These are phyloP conservation scores for Blastomussa wellsi DNA, from an alignment of 92 coral and sea anemone species.

Conservation along the genomic window DNA sequence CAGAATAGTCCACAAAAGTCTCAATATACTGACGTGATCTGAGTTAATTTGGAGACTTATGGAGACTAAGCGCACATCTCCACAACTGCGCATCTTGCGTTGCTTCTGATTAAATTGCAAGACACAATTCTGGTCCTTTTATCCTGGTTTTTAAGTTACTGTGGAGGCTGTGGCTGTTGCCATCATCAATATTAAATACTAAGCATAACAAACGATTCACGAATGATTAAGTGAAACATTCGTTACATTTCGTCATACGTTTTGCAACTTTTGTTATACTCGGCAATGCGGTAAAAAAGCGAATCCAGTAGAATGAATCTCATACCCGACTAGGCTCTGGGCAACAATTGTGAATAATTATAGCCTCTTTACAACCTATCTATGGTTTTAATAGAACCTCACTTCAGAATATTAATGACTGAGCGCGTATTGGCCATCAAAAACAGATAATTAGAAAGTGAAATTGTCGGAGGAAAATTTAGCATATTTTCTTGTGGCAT, in stretches of 20 bases:
- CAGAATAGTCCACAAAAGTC: not conserved
- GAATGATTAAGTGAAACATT: not conserved
- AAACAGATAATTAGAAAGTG: conserved; percentile 2
- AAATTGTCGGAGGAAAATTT: not conserved
- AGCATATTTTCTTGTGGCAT: not conserved
- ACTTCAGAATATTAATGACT: not conserved
- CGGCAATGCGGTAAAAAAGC: not conserved
- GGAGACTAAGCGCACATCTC: not conserved
- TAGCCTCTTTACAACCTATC: not conserved
- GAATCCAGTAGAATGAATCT: not conserved
- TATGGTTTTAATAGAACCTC: conserved; percentile 1
- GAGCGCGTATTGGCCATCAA: not conserved
- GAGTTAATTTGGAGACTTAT: not conserved
- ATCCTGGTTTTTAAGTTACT: not conserved
- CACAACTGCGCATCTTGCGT: not conserved
- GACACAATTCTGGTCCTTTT: not conserved
- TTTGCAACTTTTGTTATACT: not conserved
- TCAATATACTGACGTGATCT: not conserved
- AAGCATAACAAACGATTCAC: not conserved
- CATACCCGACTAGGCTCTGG: not conserved
- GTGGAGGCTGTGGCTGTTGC: not conserved
- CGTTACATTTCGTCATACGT: not conserved
- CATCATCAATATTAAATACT: not conserved
- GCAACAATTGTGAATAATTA: not conserved
- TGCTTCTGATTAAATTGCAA: not conserved